phyloP scores from a whole-genome alignment of 2,113 vertebrate species.

The Phaethon lepturus region DNA sequence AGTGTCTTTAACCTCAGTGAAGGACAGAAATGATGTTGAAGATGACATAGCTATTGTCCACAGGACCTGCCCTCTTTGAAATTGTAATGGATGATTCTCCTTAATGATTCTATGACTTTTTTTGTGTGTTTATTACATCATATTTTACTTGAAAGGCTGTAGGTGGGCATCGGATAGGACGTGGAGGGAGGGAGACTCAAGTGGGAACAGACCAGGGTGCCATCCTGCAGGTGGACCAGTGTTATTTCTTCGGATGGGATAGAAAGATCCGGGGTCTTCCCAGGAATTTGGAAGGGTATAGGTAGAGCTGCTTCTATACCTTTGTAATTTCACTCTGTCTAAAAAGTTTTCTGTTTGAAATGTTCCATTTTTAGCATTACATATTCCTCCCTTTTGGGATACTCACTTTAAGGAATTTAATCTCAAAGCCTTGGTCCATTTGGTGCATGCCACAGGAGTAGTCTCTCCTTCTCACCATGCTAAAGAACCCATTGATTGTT shows the following conservation, averaged over 20 bases:
- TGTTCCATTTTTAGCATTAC: neutral
- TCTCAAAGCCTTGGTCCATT: neutral
- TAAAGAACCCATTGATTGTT: neutral
- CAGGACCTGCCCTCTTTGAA: neutral
- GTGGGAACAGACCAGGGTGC: neutral
- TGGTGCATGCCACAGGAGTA: neutral
- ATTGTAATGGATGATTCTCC: neutral
- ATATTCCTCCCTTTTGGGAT: neutral
- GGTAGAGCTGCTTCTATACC: neutral
- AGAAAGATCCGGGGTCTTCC: neutral
- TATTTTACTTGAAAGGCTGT: neutral
- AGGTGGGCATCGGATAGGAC: neutral
- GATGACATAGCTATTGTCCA: neutral
- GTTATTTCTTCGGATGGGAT: neutral
- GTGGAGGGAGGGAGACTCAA: neutral
- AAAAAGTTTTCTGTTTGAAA: neutral
- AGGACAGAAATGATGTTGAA: neutral
- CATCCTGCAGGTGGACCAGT: neutral
- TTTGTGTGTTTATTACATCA: neutral
- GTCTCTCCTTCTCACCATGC: neutral
- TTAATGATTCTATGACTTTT: neutral
- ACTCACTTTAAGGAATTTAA: neutral
- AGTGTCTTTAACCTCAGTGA: neutral
- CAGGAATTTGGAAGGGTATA: neutral
- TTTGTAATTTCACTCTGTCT: neutral